Evolutionary conservation across 2,797 vertebrate species (phyloP).

Genomic region (Tapirus indicus): DNA sequence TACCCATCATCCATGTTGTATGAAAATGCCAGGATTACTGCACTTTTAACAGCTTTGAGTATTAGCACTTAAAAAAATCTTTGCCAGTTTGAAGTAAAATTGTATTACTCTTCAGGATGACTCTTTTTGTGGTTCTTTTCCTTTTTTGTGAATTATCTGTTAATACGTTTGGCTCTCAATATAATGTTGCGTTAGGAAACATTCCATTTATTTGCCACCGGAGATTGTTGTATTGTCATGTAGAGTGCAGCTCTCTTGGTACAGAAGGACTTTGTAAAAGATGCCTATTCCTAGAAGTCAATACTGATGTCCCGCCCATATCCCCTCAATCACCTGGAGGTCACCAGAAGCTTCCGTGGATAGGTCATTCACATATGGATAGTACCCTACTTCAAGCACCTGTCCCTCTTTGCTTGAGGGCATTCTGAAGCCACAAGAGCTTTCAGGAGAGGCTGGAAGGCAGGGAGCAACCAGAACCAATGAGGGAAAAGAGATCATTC

Average conservation of each 20-base stretch:
- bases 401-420: not conserved
- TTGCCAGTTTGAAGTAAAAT: not conserved
- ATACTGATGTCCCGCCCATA: not conserved
- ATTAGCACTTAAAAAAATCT: not conserved
- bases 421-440: not conserved
- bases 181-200: not conserved
- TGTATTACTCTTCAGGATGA: not conserved
- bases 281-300: not conserved
- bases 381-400: not conserved
- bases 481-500: not conserved
- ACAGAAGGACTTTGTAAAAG: not conserved
- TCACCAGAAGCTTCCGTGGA: not conserved
- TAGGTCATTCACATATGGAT: not conserved
- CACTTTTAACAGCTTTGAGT: not conserved
- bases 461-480: not conserved
- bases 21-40: not conserved
- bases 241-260: not conserved
- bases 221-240: not conserved
- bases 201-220: not conserved
- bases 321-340: not conserved
- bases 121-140: not conserved
- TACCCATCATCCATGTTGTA: rapidly evolving
- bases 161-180: slow-evolving; percentile 26
- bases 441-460: not conserved
- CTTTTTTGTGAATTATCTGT: not conserved